A percentile compares a stretch with the other conserved stretches of the same genome.
Evolutionary conservation across 2,113 vertebrate genomes (phyloP).

Genomic region (Triplophysa rosa): DNA sequence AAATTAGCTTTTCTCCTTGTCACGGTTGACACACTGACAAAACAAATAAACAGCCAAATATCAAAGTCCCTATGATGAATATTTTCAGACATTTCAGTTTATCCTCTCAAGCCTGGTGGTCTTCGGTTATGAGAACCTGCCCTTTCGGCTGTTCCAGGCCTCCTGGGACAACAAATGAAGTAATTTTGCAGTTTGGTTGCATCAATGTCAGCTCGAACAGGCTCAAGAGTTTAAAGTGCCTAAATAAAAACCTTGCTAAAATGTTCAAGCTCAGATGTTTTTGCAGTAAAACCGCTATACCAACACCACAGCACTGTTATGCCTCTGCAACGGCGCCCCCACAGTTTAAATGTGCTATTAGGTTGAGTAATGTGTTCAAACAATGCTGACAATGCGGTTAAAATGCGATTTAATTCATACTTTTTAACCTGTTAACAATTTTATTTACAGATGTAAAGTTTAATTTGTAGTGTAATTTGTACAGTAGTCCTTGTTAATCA

Average conservation of each 20-base stretch:
- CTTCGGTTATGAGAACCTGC: constrained; percentile 68
- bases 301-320: not conserved
- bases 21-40: constrained; percentile 64
- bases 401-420: not conserved
- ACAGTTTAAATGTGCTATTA: not conserved
- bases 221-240: constrained; percentile 12
- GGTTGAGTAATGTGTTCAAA: not conserved
- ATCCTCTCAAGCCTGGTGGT: constrained; percentile 77
- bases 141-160: constrained; percentile 41
- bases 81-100: constrained; percentile 75
- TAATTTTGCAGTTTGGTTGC: constrained; percentile 54
- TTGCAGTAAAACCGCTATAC: not conserved
- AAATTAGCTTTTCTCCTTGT: constrained; percentile 58
- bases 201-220: constrained; percentile 14
- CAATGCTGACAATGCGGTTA: not conserved
- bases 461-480: no score
- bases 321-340: not conserved
- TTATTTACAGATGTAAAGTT: no score
- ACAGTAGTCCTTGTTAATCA: no score
- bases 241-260: constrained; percentile 22
- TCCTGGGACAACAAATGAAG: constrained; percentile 52
- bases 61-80: constrained; percentile 72
- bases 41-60: constrained; percentile 76
- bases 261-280: not conserved
- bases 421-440: no score